Percentiles rank a stretch among this genome's conserved stretches.
Conservation (phyloP, 2,113 vertebrate genomes). For the Hyperopisus bebe region DNA sequence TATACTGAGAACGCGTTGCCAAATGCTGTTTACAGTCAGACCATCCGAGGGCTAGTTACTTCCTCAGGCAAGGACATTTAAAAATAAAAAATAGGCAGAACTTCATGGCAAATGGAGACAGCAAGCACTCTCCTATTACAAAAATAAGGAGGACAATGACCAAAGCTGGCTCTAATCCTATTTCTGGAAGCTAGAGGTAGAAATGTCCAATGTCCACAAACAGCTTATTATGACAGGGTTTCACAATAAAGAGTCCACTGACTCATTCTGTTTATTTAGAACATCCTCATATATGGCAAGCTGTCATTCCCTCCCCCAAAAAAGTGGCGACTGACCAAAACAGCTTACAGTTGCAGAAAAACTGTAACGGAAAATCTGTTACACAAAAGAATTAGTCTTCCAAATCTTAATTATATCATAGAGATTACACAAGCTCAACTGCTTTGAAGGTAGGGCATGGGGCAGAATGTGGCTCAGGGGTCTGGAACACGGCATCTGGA, state of each 20-base stretch:
- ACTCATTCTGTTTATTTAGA: neutral
- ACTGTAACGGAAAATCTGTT: conserved; percentile 2
- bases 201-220: neutral
- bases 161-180: neutral
- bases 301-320: neutral
- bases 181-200: neutral
- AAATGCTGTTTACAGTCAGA: neutral
- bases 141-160: neutral
- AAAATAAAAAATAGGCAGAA: neutral
- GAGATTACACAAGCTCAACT: neutral
- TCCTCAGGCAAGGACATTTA: neutral
- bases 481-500: neutral
- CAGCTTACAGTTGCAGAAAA: neutral
- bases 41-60: neutral
- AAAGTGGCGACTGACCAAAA: neutral
- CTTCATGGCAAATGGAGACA: neutral
- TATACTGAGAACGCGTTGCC: neutral
- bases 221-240: neutral
- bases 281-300: neutral
- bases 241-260: neutral
- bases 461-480: neutral
- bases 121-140: neutral
- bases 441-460: neutral
- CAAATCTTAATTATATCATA: neutral
- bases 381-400: neutral